A percentile compares a stretch with the other conserved stretches of the same genome.
phyloP scores from a whole-genome alignment of 2,888 invertebrate species.

The Hyalella azteca region DNA sequence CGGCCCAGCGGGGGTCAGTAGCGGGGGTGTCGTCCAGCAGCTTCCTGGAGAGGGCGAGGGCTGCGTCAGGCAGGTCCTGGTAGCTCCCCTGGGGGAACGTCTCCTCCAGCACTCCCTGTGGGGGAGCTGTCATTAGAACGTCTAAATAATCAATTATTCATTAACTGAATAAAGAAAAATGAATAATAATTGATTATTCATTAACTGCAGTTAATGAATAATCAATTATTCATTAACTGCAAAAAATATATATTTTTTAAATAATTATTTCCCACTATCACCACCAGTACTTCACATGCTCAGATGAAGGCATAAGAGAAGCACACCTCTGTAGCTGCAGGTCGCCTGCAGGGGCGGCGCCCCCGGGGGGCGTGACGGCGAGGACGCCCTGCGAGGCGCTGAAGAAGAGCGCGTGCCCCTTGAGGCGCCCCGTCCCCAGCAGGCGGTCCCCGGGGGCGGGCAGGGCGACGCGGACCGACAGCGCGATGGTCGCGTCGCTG shows the following conservation, averaged over 20 bases:
- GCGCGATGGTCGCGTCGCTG: neutral
- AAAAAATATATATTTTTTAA: too few species aligned
- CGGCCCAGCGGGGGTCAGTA: slow-evolving; percentile 82
- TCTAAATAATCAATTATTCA: too few species aligned
- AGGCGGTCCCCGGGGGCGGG: slow-evolving; percentile 55
- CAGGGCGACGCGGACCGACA: slow-evolving; percentile 34
- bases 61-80: slow-evolving; percentile 59
- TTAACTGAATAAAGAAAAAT: neutral
- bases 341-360: neutral
- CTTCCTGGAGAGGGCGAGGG: slow-evolving; percentile 65
- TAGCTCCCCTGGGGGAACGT: slow-evolving; percentile 63
- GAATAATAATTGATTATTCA: too few species aligned
- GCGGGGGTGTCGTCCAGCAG: slow-evolving; percentile 87
- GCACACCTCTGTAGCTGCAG: slow-evolving; percentile 13
- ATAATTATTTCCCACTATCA: too few species aligned
- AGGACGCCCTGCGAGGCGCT: slow-evolving; percentile 56
- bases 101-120: slow-evolving; percentile 64
- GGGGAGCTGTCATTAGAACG: neutral
- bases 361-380: slow-evolving; percentile 43
- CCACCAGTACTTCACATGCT: too few species aligned
- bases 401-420: slow-evolving; percentile 54
- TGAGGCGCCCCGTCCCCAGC: slow-evolving; percentile 49
- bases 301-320: too few species aligned
- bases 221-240: too few species aligned
- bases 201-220: too few species aligned